These are phyloP conservation scores for Drosophila bocqueti DNA, from an alignment of 1,140 invertebrate species.

Conservation along the genomic window DNA sequence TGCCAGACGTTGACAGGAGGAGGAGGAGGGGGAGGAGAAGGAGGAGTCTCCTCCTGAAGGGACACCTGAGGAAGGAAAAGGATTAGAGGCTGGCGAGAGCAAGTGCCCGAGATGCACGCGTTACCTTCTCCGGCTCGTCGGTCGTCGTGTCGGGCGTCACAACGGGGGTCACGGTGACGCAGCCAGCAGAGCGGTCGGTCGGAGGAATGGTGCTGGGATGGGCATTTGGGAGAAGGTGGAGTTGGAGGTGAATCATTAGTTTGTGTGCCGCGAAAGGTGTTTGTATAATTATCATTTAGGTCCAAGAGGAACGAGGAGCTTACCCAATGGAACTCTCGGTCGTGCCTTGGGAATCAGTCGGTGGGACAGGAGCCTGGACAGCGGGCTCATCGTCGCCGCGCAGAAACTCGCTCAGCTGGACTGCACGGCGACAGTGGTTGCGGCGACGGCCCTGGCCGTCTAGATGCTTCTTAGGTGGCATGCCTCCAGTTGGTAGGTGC, in stretches of 20 bases:
- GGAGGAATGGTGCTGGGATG: constrained; percentile 9
- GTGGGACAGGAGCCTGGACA: too few relatives aligned
- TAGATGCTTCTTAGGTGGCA: constrained; percentile 63
- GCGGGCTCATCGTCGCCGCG: constrained; percentile 3
- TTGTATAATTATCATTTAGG: not conserved
- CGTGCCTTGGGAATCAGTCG: not conserved
- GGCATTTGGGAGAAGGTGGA: not conserved
- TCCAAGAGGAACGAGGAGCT: not conserved
- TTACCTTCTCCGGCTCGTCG: not conserved
- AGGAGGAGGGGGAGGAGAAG: not conserved
- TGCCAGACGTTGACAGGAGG: not conserved
- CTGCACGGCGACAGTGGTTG: not conserved
- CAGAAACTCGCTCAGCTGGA: constrained; percentile 44
- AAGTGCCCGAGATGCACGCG: not conserved
- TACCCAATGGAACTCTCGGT: constrained; percentile 12
- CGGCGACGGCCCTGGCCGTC: not conserved
- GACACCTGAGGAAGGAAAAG: not conserved
- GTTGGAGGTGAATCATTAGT: not conserved
- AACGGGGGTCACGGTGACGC: not conserved
- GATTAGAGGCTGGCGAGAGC: not conserved
- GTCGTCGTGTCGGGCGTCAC: not conserved
- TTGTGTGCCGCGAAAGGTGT: not conserved
- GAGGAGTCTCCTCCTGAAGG: not conserved
- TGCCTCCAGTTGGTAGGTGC: constrained; percentile 63
- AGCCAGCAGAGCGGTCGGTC: not conserved